These are phyloP conservation scores for Catostomus latipinnis DNA, from an alignment of 2,797 vertebrate species.

Conservation along the genomic window DNA sequence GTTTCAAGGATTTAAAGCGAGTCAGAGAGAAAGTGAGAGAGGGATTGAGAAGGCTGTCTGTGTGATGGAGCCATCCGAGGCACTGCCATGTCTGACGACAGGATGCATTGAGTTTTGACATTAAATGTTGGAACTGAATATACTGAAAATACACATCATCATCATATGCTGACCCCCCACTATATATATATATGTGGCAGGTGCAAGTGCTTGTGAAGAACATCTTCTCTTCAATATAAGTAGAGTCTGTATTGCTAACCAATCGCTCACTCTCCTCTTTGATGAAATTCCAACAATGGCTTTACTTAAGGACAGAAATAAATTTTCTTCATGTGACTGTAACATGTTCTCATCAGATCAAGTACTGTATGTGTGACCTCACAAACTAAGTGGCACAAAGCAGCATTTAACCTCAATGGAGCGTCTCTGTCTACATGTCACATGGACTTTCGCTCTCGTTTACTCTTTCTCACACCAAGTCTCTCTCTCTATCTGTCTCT, in stretches of 20 bases:
- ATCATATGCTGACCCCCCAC: not conserved
- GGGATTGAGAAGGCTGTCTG: conserved; percentile 19
- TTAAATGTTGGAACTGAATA: not conserved
- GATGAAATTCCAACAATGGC: conserved; percentile 27
- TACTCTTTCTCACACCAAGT: conserved; percentile 30
- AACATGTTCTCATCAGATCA: conserved; percentile 59
- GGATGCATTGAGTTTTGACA: not conserved
- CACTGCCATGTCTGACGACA: not conserved
- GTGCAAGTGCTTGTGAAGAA: conserved; percentile 26
- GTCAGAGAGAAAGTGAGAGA: conserved; percentile 9
- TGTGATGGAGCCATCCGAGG: not conserved
- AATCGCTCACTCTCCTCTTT: conserved; percentile 44
- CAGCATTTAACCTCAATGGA: conserved; percentile 53
- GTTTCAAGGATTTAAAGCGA: conserved; percentile 63
- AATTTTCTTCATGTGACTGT: conserved; percentile 28
- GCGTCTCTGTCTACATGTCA: conserved; percentile 35
- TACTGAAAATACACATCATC: not conserved
- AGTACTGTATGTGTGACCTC: conserved; percentile 51
- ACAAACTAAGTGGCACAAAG: conserved; percentile 56
- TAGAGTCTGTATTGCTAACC: not conserved
- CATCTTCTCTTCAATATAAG: conserved; percentile 33
- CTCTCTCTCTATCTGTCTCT: conserved; percentile 23
- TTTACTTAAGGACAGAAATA: conserved; percentile 55
- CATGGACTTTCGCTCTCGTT: conserved; percentile 18
- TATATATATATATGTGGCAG: conserved; percentile 3